Base-by-base conservation (phyloP, 2,888 invertebrate species). In the Dolichopus griseipennis region DNA sequence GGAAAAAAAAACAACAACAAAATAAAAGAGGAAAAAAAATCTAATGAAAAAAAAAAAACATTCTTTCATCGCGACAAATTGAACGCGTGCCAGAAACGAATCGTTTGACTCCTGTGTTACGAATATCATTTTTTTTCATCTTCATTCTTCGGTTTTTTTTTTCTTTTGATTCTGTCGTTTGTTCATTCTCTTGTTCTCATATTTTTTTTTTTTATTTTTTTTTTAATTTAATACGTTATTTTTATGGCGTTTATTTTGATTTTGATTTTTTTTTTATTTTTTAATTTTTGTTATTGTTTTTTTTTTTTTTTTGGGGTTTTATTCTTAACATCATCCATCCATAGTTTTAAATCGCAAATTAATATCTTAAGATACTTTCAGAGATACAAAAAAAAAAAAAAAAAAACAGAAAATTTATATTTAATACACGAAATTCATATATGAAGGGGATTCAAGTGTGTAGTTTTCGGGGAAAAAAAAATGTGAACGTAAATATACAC, bases 51-150 rank as follows among this genome's bases (percentile, higher is more conserved):
- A 52, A 52, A 7, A 52, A 41, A 12, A 52, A 43, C 9, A 52
- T 18, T 52, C 52, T n/a, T 52, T 52, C 52, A 52, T 52, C 52
- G 52, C 52, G 52, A 52, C 52, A 52, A 52, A 52, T 52, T 52
- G 52, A 52, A 52, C 52, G 52, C 52, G 52, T 52, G 52, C 52
- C 52, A 52, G 52, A 52, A 52, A 52, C 52, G 52, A 52, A 6
- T 52, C 52, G 52, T 52, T 52, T 52, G 52, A 52, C 52, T 52
- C 27, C 27, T 52, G 18, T 52, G 18, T 52, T 52, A 12, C 52
- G 52, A 15, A 10, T 43, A 10, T 43, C 12, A 10, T 43, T 15
- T 12, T 9, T 43, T 43, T 43, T 9, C 43, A 34, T 34, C 9
- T 34, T 34, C 34, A 34, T 34, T 43, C 12, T 43, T 15, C 10